phyloP scores from a whole-genome alignment of 2,797 vertebrate genomes.

The Poecilia picta region DNA sequence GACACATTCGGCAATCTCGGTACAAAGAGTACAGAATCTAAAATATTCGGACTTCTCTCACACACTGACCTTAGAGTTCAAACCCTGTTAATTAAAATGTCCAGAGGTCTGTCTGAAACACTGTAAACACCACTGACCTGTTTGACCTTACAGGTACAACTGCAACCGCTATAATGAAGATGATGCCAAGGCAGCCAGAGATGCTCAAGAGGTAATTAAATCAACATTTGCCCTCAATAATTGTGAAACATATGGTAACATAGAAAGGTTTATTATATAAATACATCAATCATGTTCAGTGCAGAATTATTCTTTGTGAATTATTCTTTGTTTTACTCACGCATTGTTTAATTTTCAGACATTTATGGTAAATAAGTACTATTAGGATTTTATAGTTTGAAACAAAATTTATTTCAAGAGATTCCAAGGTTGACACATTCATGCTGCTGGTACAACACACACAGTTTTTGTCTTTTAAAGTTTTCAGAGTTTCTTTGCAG shows the following conservation, averaged over 20 bases:
- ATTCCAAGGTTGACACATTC: background rate
- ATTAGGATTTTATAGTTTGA: background rate
- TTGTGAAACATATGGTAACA: background rate
- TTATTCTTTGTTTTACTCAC: background rate
- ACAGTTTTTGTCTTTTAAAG: background rate
- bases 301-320: background rate
- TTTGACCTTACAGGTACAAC: constrained; percentile 89
- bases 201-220: constrained; percentile 93
- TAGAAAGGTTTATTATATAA: background rate
- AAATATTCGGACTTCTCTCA: background rate
- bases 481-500: background rate
- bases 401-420: background rate
- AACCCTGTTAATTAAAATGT: background rate
- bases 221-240: background rate
- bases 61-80: background rate
- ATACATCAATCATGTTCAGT: background rate
- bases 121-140: background rate
- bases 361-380: background rate
- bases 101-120: background rate
- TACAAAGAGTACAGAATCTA: background rate
- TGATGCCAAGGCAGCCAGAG: constrained; percentile 98
- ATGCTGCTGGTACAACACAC: background rate
- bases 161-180: constrained; percentile 99
- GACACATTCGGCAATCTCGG: background rate
- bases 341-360: background rate